These are phyloP conservation scores for Drosophila picticornis DNA, from an alignment of 2,888 invertebrate genomes.

Conservation along the genomic window DNA sequence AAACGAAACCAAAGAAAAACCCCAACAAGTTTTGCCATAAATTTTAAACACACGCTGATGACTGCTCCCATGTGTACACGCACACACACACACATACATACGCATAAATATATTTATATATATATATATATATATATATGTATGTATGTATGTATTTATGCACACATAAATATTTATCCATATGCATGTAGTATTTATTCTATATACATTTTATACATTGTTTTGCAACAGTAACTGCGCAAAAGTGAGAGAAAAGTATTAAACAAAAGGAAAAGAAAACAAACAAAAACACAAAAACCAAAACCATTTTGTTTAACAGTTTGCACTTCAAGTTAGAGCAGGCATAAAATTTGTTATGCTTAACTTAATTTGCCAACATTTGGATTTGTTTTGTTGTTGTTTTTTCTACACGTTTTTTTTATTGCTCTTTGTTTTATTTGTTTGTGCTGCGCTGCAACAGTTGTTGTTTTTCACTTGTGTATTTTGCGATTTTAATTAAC, in stretches of 20 bases:
- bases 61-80: slow-evolving; percentile 47
- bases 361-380: slow-evolving; percentile 45
- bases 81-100: slow-evolving; percentile 8
- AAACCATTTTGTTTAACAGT: slow-evolving; percentile 46
- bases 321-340: slow-evolving; percentile 52
- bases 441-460: slow-evolving; percentile 22
- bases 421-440: slow-evolving; percentile 1
- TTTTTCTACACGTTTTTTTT: background rate
- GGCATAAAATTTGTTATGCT: slow-evolving; percentile 56
- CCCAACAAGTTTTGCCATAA: slow-evolving; percentile 56
- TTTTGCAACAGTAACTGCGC: slow-evolving; percentile 42
- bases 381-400: slow-evolving; percentile 6
- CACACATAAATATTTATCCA: slow-evolving; percentile 17
- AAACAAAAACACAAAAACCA: background rate
- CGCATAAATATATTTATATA: background rate
- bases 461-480: slow-evolving; percentile 24
- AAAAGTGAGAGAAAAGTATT: slow-evolving; percentile 15
- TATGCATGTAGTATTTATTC: slow-evolving; percentile 36
- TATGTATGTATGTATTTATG: background rate
- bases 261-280: background rate
- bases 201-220: slow-evolving; percentile 20
- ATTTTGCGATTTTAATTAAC: slow-evolving; percentile 50
- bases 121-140: slow-evolving; percentile 2
- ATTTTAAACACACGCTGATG: slow-evolving; percentile 57
- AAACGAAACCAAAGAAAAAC: slow-evolving; percentile 5